Evolutionary conservation across 2,888 invertebrate genomes (phyloP).

Genomic region (Dioctria linearis): DNA sequence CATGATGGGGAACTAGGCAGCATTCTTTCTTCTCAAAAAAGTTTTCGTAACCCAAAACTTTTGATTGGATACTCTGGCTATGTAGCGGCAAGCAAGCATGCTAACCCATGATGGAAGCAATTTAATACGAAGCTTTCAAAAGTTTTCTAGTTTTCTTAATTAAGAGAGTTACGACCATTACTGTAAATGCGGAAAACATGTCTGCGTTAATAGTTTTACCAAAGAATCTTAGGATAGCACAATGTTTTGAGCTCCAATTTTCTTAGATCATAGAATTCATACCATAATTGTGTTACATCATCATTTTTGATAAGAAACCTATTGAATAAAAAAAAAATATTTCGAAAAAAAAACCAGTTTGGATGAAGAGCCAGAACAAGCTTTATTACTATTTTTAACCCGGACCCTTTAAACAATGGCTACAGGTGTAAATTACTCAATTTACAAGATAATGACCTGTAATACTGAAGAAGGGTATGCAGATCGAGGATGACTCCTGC

Average conservation of each 20-base stretch:
- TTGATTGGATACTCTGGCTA: slow-evolving; percentile 38
- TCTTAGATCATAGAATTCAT: too few relatives aligned
- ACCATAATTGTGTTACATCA: not conserved
- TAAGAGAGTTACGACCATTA: not conserved
- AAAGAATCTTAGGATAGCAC: too few relatives aligned
- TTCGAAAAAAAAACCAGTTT: too few relatives aligned
- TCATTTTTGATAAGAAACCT: not conserved
- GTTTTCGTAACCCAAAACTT: slow-evolving; percentile 45
- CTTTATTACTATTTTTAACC: too few relatives aligned
- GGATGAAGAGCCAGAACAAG: too few relatives aligned
- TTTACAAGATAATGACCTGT: too few relatives aligned
- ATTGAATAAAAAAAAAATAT: too few relatives aligned
- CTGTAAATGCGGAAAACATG: not conserved
- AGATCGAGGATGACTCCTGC: too few relatives aligned
- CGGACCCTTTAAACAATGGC: too few relatives aligned
- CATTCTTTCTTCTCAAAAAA: slow-evolving; percentile 12
- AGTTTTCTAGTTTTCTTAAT: slow-evolving; percentile 42
- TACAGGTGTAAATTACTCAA: too few relatives aligned
- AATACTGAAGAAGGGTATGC: too few relatives aligned
- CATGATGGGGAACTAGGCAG: not conserved
- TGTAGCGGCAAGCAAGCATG: not conserved
- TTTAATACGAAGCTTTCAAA: slow-evolving; percentile 26
- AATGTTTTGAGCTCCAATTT: too few relatives aligned
- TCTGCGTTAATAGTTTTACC: not conserved
- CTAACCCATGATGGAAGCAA: slow-evolving; percentile 2